Evolutionary conservation across 2,888 invertebrate species (phyloP).

Genomic region (Anthoptus insignis): DNA sequence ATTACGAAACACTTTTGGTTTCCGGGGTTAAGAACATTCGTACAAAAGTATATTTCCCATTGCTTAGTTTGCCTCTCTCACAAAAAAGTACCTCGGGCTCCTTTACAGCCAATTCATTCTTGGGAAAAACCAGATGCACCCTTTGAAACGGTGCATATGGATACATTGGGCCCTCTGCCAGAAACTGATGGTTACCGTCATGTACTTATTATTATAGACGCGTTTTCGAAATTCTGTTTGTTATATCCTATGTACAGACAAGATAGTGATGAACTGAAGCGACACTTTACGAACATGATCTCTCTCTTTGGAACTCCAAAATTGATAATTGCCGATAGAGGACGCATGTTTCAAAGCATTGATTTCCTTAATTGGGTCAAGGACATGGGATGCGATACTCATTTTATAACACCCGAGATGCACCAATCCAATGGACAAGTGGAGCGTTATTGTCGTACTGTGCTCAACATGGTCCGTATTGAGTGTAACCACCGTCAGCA

Average conservation of each 20-base stretch:
- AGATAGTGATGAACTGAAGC: slow-evolving; percentile 33
- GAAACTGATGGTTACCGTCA: slow-evolving; percentile 25
- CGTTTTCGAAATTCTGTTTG: slow-evolving; percentile 34
- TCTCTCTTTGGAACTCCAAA: slow-evolving; percentile 31
- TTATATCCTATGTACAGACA: slow-evolving; percentile 33
- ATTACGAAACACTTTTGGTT: slow-evolving; percentile 41
- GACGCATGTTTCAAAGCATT: slow-evolving; percentile 49
- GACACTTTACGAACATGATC: slow-evolving; percentile 2
- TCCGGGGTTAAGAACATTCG: slow-evolving; percentile 27
- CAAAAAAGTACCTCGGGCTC: slow-evolving; percentile 22
- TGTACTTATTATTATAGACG: slow-evolving; percentile 29
- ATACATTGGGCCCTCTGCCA: slow-evolving; percentile 33
- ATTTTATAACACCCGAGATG: slow-evolving; percentile 52
- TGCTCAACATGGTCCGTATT: slow-evolving; percentile 34
- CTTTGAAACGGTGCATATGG: slow-evolving; percentile 16
- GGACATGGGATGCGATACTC: slow-evolving; percentile 41
- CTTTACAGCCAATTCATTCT: slow-evolving; percentile 16
- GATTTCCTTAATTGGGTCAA: slow-evolving; percentile 38
- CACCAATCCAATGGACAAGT: slow-evolving; percentile 44
- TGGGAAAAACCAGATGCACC: slow-evolving; percentile 31
- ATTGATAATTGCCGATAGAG: slow-evolving; percentile 36
- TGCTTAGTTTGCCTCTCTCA: slow-evolving; percentile 30
- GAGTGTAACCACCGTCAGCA: slow-evolving; percentile 11
- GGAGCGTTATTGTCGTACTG: slow-evolving; percentile 41
- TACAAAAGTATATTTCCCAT: slow-evolving; percentile 25